A percentile compares a stretch with the other conserved stretches of the same genome.
Conservation (phyloP, 2,113 vertebrate species). For the Cygnus buccinator region DNA sequence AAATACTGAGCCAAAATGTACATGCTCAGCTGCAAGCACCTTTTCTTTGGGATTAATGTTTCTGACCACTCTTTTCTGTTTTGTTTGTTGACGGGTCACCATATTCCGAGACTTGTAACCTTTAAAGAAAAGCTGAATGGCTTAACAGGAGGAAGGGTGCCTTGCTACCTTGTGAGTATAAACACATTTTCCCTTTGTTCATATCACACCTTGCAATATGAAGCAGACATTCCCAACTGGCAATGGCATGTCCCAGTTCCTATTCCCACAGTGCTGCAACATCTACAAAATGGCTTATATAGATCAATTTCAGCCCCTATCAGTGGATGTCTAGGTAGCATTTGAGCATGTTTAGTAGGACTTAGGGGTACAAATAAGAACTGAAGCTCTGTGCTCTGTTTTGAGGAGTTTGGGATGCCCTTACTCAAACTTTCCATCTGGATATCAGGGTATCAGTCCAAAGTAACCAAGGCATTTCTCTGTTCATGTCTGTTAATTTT, state of each 20-base stretch:
- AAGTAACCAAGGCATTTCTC: neutral
- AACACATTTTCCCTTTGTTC: neutral
- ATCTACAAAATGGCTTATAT: neutral
- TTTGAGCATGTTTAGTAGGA: neutral
- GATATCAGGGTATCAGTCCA: neutral
- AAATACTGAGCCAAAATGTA: neutral
- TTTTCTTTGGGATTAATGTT: neutral
- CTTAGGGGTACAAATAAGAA: neutral
- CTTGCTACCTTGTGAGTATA: neutral
- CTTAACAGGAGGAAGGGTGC: neutral
- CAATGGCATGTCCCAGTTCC: neutral
- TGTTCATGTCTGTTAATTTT: neutral
- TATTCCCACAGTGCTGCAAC: neutral
- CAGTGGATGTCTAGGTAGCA: neutral
- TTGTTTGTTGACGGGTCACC: neutral
- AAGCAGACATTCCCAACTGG: neutral
- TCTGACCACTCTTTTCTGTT: neutral
- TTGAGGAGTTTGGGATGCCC: neutral
- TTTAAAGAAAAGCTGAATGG: neutral
- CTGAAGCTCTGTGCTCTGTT: neutral
- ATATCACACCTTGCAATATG: rapidly evolving
- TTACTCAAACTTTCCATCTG: neutral
- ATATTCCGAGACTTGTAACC: neutral
- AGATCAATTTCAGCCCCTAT: neutral
- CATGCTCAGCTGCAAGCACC: neutral